Evolutionary conservation across 2,888 invertebrate genomes (phyloP).

Genomic region (Hirudinaria manillensis): DNA sequence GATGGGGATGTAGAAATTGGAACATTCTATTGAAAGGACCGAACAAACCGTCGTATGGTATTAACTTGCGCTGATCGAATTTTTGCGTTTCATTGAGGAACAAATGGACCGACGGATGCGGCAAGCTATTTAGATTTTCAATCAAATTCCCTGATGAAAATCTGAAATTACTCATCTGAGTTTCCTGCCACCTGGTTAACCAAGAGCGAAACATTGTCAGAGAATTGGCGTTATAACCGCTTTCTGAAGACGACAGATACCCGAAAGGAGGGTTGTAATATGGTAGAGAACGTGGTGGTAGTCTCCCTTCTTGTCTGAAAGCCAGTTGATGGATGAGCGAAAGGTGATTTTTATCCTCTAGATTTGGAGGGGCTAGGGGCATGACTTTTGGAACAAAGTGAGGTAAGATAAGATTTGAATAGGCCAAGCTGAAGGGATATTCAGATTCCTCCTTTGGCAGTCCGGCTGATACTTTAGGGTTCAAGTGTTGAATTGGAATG

Average conservation of each 20-base stretch:
- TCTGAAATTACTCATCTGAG: not conserved
- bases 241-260: not conserved
- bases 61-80: too few species aligned
- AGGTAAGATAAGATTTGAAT: too few species aligned
- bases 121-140: too few species aligned
- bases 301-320: not conserved
- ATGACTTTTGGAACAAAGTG: too few species aligned
- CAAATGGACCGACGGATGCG: too few species aligned
- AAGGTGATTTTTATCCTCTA: not conserved
- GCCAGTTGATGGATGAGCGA: not conserved
- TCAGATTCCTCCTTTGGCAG: too few species aligned
- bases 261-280: not conserved
- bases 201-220: constrained; percentile 1
- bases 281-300: not conserved
- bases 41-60: too few species aligned
- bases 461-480: not conserved
- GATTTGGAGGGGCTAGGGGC: not conserved
- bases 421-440: too few species aligned
- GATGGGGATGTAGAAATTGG: too few species aligned
- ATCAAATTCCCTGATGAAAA: too few species aligned
- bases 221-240: not conserved
- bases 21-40: too few species aligned
- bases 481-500: constrained; percentile 5
- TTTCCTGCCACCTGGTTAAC: constrained; percentile 4
- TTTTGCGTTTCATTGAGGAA: too few species aligned